Evolutionary conservation across 2,797 vertebrate species (phyloP).

Genomic region (Pseudocheirus occidentalis): DNA sequence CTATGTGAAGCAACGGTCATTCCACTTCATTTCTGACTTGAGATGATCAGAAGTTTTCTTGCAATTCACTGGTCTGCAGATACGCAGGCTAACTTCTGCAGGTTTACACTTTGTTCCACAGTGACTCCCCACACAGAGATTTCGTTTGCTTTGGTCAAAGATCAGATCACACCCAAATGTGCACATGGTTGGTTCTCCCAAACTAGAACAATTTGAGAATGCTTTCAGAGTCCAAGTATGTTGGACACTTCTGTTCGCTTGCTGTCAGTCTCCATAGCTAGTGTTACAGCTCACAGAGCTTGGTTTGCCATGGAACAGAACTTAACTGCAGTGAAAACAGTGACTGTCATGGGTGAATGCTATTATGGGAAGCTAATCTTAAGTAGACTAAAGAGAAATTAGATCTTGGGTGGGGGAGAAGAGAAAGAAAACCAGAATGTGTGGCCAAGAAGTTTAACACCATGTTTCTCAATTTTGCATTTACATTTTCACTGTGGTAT

Average conservation of each 20-base stretch:
- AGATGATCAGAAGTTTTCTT: constrained; percentile 15
- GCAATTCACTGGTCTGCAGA: constrained; percentile 29
- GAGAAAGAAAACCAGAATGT: constrained; percentile 56
- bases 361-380: constrained; percentile 68
- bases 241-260: constrained; percentile 55
- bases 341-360: constrained; percentile 61
- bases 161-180: constrained; percentile 48
- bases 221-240: constrained; percentile 69
- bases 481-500: constrained; percentile 53
- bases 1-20: background rate
- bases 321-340: constrained; percentile 62
- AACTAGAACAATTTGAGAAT: constrained; percentile 52
- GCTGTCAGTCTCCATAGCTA: constrained; percentile 52
- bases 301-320: constrained; percentile 70
- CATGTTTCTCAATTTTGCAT: constrained; percentile 54
- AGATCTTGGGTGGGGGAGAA: constrained; percentile 56
- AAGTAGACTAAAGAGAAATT: constrained; percentile 70
- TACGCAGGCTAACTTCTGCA: constrained; percentile 23
- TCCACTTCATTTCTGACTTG: constrained; percentile 33
- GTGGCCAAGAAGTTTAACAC: constrained; percentile 21
- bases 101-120: constrained; percentile 12
- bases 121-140: constrained; percentile 42
- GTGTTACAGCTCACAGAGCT: constrained; percentile 64
- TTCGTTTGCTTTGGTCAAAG: constrained; percentile 71
- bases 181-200: constrained; percentile 47